Base-by-base conservation (phyloP, 1,140 invertebrate species). In the Drosophila malerkotliana region DNA sequence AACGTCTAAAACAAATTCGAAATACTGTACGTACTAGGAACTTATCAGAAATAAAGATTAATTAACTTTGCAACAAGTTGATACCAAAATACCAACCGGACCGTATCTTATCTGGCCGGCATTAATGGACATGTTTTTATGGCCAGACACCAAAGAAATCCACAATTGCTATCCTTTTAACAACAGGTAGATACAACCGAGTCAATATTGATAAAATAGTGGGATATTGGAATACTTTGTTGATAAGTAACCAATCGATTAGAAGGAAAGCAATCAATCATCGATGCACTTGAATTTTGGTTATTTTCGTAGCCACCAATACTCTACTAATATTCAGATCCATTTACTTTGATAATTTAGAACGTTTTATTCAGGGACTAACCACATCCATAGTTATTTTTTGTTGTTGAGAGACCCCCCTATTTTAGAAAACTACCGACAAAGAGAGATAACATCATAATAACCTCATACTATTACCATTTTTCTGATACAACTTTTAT, bases 31-130 rank as follows among this genome's bases (percentile, higher is more conserved):
- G 34, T 3, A 47, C 18, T 18, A 30, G 15, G 28, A 4, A 94
- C 96, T 53, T 97, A 69, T 69, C 52, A 24, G n/a, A 69, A 69
- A 69, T 24, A 71, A 56, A 56, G 41, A 69, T 57, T 39, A 53
- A 39, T 63, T 44, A 4, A 14, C 15, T 63, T 52, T 10, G 14
- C 15, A 12, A 64, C 34, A 53, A 64, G 62, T 64, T 67, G 47
- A 52, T 44, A 53, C 30, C 15, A 51, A 53, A 64, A 64, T 45
- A 32, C 34, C 37, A 8, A 10, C 10, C 34, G 34, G 34, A 7
- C 18, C 2, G 5, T 67, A 67, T 67, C 60, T 67, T 53, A 67
- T 67, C 63, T 53, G 2, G 26, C 8, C 32, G 18, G 60, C 24
- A 26, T 67, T 67, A 52, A 12, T 14, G 59, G 24, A 67, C 34